These are phyloP conservation scores for Somateria mollissima DNA, from an alignment of 2,797 vertebrate species.

Conservation along the genomic window DNA sequence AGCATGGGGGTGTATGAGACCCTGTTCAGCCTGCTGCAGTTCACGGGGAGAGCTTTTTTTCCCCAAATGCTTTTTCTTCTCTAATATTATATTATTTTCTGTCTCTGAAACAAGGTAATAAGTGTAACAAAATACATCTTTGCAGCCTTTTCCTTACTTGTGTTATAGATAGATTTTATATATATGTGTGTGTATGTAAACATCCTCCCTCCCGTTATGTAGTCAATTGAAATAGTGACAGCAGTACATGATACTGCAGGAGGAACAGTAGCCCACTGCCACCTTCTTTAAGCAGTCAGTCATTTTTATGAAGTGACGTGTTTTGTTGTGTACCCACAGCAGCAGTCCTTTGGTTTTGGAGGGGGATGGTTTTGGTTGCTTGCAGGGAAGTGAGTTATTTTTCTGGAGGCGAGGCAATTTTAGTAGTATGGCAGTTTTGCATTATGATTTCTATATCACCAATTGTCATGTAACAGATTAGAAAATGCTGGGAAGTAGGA, in stretches of 20 bases:
- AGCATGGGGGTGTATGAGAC: neutral
- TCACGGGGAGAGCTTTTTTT: neutral
- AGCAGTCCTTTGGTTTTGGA: neutral
- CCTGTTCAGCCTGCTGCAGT: neutral
- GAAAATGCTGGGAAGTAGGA: neutral
- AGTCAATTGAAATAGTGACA: neutral
- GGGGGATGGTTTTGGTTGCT: rapidly evolving
- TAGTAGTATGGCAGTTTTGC: neutral
- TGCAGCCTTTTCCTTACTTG: no score
- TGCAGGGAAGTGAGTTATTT: neutral
- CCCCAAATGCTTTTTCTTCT: neutral
- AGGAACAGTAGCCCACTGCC: neutral
- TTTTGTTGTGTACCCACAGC: neutral
- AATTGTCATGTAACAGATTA: neutral
- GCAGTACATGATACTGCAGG: neutral
- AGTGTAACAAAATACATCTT: neutral
- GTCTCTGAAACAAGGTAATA: neutral
- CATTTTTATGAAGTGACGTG: neutral
- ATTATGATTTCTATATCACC: neutral
- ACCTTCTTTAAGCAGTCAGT: neutral
- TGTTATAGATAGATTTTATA: neutral
- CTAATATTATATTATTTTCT: neutral
- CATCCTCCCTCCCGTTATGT: rapidly evolving
- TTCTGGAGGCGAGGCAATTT: neutral
- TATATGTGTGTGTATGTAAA: no score